These are phyloP conservation scores for Sesamia nonagrioides DNA, from an alignment of 1,140 invertebrate species.

Conservation along the genomic window DNA sequence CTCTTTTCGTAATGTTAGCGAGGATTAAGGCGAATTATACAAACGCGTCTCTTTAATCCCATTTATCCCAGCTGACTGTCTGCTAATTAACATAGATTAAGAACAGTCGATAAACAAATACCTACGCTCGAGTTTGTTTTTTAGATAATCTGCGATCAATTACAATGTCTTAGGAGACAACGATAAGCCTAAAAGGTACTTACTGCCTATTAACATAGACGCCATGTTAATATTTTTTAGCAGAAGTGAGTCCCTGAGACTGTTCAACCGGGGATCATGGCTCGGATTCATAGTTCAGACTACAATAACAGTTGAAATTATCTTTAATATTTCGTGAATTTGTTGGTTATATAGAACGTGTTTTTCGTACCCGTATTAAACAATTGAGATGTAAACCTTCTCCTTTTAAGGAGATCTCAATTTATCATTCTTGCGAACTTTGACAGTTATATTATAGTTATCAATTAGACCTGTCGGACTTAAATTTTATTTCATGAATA, in stretches of 20 bases:
- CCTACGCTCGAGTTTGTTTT: constrained; percentile 10
- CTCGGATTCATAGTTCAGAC: not conserved
- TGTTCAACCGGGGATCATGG: not conserved
- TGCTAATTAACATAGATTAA: constrained; percentile 40
- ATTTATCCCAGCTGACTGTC: not conserved
- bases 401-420: too few species aligned
- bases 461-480: too few species aligned
- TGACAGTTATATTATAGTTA: too few species aligned
- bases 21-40: constrained; percentile 1
- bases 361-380: too few species aligned
- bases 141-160: constrained; percentile 33
- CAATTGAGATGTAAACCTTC: too few species aligned
- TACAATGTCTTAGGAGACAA: constrained; percentile 4
- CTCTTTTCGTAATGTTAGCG: not conserved
- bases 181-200: not conserved
- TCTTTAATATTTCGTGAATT: not conserved
- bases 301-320: not conserved
- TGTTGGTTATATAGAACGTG: too few species aligned
- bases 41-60: not conserved
- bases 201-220: not conserved
- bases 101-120: constrained; percentile 20
- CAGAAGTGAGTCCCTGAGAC: too few species aligned
- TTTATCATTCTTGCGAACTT: too few species aligned
- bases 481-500: too few species aligned
- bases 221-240: not conserved